Evolutionary conservation across 2,113 vertebrate genomes (phyloP), one percentile per base, ranked within the genome.

Genomic region (Perca schrenkii): DNA sequence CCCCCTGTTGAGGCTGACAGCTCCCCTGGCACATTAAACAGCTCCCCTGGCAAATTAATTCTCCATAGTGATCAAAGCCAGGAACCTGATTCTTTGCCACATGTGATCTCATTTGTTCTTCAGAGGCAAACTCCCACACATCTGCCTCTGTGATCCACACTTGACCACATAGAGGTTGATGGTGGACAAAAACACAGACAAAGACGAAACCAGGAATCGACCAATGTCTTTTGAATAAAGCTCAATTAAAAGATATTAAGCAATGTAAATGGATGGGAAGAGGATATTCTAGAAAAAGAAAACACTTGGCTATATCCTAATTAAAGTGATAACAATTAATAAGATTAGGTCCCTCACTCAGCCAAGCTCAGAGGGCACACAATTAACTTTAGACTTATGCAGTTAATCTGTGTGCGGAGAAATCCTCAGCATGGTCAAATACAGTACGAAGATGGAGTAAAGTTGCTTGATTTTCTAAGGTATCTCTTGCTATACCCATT

Each of bases 21-120:
- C 53, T 79, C 80, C 82, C 83, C 43, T n/a, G 71, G 67, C 40
- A 49, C 73, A 34, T 84, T 72, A 10, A 43, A 86, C 64, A 54
- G 61, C 53, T 79, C 80, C 82, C 83, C 34, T 19, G 71, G 64
- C 47, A 53, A 70, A 34, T 84, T 72, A 65, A 88, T 64, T 82
- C 70, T 79, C 60, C 8, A 31, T 6, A 66, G 52, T 83, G 82
- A 92, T 94, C 87, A 92, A 91, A 94, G 89, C 80, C 80, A 66
- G 74, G 73, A 76, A 57, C 73, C 74, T 31, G n/a, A 47, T 66
- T 43, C 75, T 92, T 92, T 94, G 86, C 92, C 86, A 87, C 65
- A 22, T 89, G 65, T 53, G 19, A 80, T 88, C 66, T 88, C 70
- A 82, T 92, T 91, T 91, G 77, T 65, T 89, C 74, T 82, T 89